Percentiles rank a stretch among this genome's conserved stretches.
Evolutionary conservation across 92 coral and sea anemone species (phyloP).

Genomic region (Heliopora coerulea): DNA sequence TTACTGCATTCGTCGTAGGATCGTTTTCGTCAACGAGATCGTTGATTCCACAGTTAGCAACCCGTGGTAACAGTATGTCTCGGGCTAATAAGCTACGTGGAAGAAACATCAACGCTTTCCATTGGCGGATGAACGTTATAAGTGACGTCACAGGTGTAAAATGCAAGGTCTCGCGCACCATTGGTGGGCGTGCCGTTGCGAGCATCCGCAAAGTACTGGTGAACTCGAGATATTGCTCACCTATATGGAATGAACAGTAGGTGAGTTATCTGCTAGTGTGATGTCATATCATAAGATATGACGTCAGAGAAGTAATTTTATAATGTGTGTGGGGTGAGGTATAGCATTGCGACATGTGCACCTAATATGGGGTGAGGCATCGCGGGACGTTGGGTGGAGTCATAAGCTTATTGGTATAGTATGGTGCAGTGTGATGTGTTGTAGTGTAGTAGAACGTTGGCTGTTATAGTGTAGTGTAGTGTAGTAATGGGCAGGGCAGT

Average conservation of each 20-base stretch:
- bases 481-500: no score
- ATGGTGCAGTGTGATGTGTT: no score
- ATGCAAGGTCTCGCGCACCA: slow-evolving; percentile 44
- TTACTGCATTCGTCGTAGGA: not conserved
- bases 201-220: slow-evolving; percentile 49
- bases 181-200: slow-evolving; percentile 47
- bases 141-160: slow-evolving; percentile 65
- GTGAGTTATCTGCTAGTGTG: no score
- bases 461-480: no score
- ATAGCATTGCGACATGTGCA: no score
- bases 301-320: no score
- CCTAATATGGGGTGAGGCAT: no score
- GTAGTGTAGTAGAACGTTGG: no score
- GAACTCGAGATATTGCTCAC: slow-evolving; percentile 16
- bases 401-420: no score
- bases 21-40: not conserved
- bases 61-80: slow-evolving; percentile 81
- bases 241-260: not conserved
- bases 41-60: slow-evolving; percentile 45
- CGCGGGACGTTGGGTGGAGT: no score
- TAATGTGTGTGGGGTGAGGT: no score
- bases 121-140: slow-evolving; percentile 71
- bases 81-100: slow-evolving; percentile 62
- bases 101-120: slow-evolving; percentile 71
- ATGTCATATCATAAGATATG: no score